Percentiles rank a stretch among this genome's conserved stretches.
Evolutionary conservation across 2,888 invertebrate species (phyloP).

Genomic region (Acrobasis suavella): DNA sequence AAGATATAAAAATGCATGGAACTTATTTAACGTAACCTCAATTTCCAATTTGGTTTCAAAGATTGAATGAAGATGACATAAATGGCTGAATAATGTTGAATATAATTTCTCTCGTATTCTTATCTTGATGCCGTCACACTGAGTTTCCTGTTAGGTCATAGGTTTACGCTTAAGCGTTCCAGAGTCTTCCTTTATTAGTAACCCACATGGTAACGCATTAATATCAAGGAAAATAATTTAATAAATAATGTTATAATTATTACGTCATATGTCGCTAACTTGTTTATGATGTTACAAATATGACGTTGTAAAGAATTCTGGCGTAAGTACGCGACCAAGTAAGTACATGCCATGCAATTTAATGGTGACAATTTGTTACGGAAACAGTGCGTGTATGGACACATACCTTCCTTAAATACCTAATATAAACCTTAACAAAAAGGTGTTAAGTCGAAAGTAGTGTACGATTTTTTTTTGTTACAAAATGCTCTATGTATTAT

Average conservation of each 20-base stretch:
- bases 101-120: too few species aligned
- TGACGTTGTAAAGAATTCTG: conserved; percentile 20
- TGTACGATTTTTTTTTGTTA: conserved; percentile 35
- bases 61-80: too few species aligned
- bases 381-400: conserved; percentile 66
- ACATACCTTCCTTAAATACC: conserved; percentile 34
- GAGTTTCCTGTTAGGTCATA: too few species aligned
- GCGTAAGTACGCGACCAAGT: conserved; percentile 35
- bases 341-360: conserved; percentile 42
- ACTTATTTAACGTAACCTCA: too few species aligned
- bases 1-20: too few species aligned
- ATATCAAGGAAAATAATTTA: too few species aligned
- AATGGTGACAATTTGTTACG: conserved; percentile 66
- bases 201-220: too few species aligned
- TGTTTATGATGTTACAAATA: conserved; percentile 20
- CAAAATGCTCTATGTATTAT: conserved; percentile 35
- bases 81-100: too few species aligned
- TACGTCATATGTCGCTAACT: conserved; percentile 9
- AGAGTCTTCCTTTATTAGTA: too few species aligned
- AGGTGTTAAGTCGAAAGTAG: conserved; percentile 34
- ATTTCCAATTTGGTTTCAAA: too few species aligned
- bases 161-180: too few species aligned
- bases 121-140: too few species aligned
- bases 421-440: conserved; percentile 31
- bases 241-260: background rate